Percentiles rank a stretch among this genome's conserved stretches.
phyloP scores from a whole-genome alignment of 2,888 invertebrate species.

The Trimorus sp. region DNA sequence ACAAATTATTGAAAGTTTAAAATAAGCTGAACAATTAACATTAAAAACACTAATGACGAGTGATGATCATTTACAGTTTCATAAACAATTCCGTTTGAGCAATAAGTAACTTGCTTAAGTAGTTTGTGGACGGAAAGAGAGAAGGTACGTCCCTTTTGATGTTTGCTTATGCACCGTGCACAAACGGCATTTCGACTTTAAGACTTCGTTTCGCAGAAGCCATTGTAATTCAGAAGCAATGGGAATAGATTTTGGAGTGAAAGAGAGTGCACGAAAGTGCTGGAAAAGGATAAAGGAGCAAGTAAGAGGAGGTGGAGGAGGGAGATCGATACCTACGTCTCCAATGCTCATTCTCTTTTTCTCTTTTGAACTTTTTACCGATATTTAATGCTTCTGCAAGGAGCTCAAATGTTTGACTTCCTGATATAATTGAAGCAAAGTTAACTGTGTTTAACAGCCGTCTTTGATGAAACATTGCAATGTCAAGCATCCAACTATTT shows the following conservation, averaged over 20 bases:
- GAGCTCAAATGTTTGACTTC: constrained; percentile 58
- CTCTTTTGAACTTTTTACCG: constrained; percentile 71
- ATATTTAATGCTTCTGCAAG: constrained; percentile 70
- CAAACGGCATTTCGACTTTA: constrained; percentile 71
- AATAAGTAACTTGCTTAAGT: constrained; percentile 55
- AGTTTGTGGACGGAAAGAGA: constrained; percentile 60
- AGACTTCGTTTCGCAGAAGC: constrained; percentile 68
- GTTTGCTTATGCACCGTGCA: constrained; percentile 71
- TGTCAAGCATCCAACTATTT: constrained; percentile 18
- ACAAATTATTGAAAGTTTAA: too few relatives aligned
- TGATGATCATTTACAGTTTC: too few relatives aligned
- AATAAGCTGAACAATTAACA: too few relatives aligned
- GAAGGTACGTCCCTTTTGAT: constrained; percentile 65
- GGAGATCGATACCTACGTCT: constrained; percentile 72
- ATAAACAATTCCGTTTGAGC: constrained; percentile 47
- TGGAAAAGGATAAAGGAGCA: constrained; percentile 44
- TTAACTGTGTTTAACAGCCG: constrained; percentile 29
- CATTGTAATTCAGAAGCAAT: constrained; percentile 74
- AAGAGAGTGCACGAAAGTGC: constrained; percentile 62
- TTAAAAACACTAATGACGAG: too few relatives aligned
- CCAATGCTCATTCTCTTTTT: constrained; percentile 55
- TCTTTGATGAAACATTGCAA: constrained; percentile 26
- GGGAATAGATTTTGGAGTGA: constrained; percentile 68
- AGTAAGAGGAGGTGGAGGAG: constrained; percentile 44
- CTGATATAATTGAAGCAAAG: constrained; percentile 55